Base-by-base conservation (phyloP, 2,113 vertebrate genomes). In the Sisor rabdophorus region DNA sequence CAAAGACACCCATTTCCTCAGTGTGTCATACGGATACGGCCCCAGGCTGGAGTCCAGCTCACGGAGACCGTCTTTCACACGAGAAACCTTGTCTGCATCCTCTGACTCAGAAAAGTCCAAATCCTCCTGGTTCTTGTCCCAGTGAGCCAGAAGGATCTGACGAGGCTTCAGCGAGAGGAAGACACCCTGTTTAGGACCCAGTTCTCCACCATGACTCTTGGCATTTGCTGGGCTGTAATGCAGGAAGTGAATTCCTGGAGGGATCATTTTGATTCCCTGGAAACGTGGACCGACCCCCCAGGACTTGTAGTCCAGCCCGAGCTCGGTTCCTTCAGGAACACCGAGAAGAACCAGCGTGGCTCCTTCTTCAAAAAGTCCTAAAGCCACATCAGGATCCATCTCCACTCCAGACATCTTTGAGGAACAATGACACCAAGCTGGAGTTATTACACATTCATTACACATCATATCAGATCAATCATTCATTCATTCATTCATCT, bases 221-320 rank as follows among this genome's bases (percentile, higher is more conserved):
- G 79, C 55, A 77, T 91, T 91, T 2, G 85, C 90, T 6, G 94
- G 90, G 80, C 93, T 94, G 85, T 94, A 98, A 85, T 96, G 89
- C 73, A 99, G 86, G 79, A 98, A 97, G 85, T 99, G 97, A 17
- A 99, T 83, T 3, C 96, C 97, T 0, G 97, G 96, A 0, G 97
- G 97, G 56, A 99, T 94, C 96, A 98, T 98, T 89, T 98, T 98
- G 47, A 98, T 90, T 0, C 96, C 96, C 28, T 93, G 92, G 85
- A 99, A 99, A 26, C 91, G 90, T 24, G 96, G 96, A 1, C 97
- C 96, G 71, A 96, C 93, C 55, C 92, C 87, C 97, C 96, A 99
- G 20, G 86, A 92, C 86, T 95, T 95, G 80, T 91, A 96, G 81
- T 99, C 96, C 36, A 98, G 94, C 40, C 96, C 97, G 78, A 99